phyloP scores from a whole-genome alignment of 1,140 invertebrate species.

The Vanessa atalanta region DNA sequence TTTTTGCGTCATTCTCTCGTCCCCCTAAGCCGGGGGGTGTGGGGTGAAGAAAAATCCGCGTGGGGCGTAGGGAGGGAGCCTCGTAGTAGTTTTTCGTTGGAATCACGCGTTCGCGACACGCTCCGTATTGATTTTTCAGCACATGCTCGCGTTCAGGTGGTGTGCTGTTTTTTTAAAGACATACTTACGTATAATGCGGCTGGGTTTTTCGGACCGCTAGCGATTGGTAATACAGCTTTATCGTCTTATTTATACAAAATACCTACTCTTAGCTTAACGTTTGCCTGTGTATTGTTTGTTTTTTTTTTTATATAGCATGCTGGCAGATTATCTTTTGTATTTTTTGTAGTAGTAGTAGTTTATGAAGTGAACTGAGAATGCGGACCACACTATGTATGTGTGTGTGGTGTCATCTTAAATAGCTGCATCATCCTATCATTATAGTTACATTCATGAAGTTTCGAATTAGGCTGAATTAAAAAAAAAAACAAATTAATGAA shows the following conservation, averaged over 20 bases:
- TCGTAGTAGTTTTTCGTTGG: constrained; percentile 57
- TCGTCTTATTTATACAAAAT: not conserved
- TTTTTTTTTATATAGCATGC: no score
- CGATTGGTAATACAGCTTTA: constrained; percentile 1
- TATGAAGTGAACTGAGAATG: no score
- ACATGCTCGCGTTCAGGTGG: constrained; percentile 58
- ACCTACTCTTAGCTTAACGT: no score
- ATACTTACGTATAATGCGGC: constrained; percentile 28
- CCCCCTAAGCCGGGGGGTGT: constrained; percentile 46
- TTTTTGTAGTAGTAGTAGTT: no score
- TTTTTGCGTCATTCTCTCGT: constrained; percentile 57
- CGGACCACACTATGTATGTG: no score
- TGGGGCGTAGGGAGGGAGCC: constrained; percentile 36
- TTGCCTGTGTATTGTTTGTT: no score
- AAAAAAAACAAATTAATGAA: no score
- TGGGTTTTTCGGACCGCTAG: constrained; percentile 4
- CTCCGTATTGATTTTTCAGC: constrained; percentile 62
- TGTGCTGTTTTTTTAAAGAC: constrained; percentile 32
- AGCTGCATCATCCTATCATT: no score
- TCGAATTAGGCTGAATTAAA: no score
- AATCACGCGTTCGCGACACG: constrained; percentile 55
- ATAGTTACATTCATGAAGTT: no score
- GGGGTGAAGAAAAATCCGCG: constrained; percentile 64
- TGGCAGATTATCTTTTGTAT: no score
- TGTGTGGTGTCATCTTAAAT: no score